Base-by-base conservation (phyloP, 2,113 vertebrate genomes). In the Xiphias gladius region DNA sequence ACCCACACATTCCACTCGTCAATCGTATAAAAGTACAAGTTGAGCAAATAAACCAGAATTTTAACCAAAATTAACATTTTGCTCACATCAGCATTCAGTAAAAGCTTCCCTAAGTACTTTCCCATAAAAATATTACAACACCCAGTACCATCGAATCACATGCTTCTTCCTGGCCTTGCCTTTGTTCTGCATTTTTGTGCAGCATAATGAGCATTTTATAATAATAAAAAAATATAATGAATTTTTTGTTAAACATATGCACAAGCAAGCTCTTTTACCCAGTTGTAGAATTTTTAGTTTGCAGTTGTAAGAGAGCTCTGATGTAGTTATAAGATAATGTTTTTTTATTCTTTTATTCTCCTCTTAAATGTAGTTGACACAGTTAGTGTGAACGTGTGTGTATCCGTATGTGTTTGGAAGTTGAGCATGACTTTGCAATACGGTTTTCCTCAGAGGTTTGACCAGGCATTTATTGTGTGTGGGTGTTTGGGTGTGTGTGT, bases 341-440 rank as follows among this genome's bases (percentile, higher is more conserved):
- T 43, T 22, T 20, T 32, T 26, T 0, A 5, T 10, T 22, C 8
- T 28, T 20, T 55, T 26, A 28, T 0, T 73, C 2, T 17, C 39
- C 5, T 41, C 30, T 35, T 55, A 46, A 67, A 65, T 52, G 20
- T 0, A 30, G 65, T 11, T 16, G 35, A 14, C 28, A 20, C 22
- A 28, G 48, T 39, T 54, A 22, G 52, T n/a, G 19, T 72, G 30
- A 37, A 14, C 41, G 57, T 54, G 75, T 48, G 30, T 73, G 64
- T 28, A 1, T 65, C 48, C 74, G 46, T 63, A 2, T 75, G 64
- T 79, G 35, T 84, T 67, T 67, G 58, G 26, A 76, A 16, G 32
- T 70, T 61, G 41, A 77, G 84, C 89, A 72, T 83, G 76, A 46
- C 63, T 84, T 73, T 84, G 59, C 59, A 67, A 67, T 73, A 9